Percentiles rank a stretch among this genome's conserved stretches.
phyloP scores from a whole-genome alignment of 1,140 invertebrate species.

The Drosophila arizonae region DNA sequence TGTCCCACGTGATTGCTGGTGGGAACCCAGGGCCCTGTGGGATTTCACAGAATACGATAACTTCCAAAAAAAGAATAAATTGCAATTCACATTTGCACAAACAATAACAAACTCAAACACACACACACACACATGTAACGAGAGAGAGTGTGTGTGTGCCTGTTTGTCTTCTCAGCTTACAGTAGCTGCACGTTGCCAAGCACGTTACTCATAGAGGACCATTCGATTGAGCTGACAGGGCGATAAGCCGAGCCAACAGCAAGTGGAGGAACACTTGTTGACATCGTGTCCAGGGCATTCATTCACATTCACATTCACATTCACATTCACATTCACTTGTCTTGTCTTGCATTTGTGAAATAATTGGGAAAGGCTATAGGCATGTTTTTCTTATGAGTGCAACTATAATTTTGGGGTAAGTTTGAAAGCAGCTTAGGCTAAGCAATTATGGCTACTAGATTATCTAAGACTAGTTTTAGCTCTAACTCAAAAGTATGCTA shows the following conservation, averaged over 20 bases:
- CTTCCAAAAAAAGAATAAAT: not conserved
- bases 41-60: slow-evolving; percentile 7
- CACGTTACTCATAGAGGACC: slow-evolving; percentile 20
- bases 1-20: slow-evolving; percentile 22
- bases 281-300: slow-evolving; percentile 11
- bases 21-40: slow-evolving; percentile 9
- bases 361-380: too few species aligned
- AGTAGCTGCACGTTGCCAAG: slow-evolving; percentile 25
- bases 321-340: not conserved
- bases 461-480: not conserved
- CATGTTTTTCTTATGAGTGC: too few species aligned
- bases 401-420: too few species aligned
- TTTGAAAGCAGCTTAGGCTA: too few species aligned
- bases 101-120: not conserved
- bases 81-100: slow-evolving; percentile 9
- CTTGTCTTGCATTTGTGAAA: not conserved
- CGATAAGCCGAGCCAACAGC: slow-evolving; percentile 12
- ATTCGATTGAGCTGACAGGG: slow-evolving; percentile 8
- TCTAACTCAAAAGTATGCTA: slow-evolving; percentile 14
- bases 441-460: not conserved
- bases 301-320: slow-evolving; percentile 2
- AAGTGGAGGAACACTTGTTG: slow-evolving; percentile 11
- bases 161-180: slow-evolving; percentile 23
- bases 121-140: slow-evolving; percentile 1
- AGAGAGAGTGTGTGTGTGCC: slow-evolving; percentile 1